Conservation (phyloP, 2,797 vertebrate genomes). For the Tolypeutes matacus region DNA sequence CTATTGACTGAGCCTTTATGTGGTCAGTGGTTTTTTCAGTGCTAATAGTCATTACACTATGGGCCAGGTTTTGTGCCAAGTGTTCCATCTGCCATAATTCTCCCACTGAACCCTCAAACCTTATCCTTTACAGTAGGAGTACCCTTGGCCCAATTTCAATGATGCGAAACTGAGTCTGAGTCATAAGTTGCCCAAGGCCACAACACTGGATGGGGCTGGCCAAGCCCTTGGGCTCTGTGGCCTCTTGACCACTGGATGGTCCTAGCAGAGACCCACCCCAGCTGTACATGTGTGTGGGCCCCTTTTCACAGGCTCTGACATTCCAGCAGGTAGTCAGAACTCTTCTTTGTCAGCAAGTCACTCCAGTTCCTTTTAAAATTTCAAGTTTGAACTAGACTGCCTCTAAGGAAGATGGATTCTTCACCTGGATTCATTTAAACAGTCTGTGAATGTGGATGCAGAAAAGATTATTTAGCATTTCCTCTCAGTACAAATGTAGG, state of each 20-base stretch:
- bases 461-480: not conserved
- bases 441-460: not conserved
- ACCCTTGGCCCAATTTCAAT: no score
- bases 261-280: no score
- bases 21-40: not conserved
- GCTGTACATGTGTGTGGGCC: not conserved
- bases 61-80: not conserved
- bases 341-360: not conserved
- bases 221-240: not conserved
- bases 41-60: no score
- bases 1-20: not conserved
- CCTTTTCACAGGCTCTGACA: not conserved
- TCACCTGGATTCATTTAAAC: not conserved
- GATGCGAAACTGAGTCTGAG: not conserved
- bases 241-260: no score
- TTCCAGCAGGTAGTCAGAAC: not conserved
- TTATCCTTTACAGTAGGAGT: not conserved
- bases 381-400: not conserved
- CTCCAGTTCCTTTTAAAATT: not conserved
- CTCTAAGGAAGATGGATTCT: not conserved
- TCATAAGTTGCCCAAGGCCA: not conserved
- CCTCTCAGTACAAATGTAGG: not conserved
- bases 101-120: not conserved
- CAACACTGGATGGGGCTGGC: not conserved
- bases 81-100: not conserved